Evolutionary conservation across 2,888 invertebrate genomes (phyloP), one percentile per base, ranked within the genome.

Genomic region (Coenonympha arcania): DNA sequence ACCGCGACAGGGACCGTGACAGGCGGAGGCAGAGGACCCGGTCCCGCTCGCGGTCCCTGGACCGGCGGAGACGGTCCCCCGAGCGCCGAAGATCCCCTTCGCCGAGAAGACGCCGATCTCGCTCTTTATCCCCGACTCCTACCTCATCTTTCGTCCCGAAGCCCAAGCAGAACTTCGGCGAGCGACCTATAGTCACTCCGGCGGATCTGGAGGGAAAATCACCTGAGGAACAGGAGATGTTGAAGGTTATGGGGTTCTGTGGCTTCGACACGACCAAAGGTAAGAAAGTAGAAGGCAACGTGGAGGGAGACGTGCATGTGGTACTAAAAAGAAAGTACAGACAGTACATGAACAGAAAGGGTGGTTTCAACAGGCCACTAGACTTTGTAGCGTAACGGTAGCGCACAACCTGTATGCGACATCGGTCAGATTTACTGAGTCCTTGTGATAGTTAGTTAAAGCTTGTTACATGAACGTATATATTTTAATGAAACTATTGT

Each of bases 341-440:
- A 65, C 99, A 99, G 84, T 99, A 99, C 75, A 99, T 99, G 99
- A 99, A 99, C 82, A 90, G 99, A 56, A 96, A 98, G 81, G 99
- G 99, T 57, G 99, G 99, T 48, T 99, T 99, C 83, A 99, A 99
- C 82, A 89, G 99, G 71, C 99, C 99, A 31, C 85, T 99, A 58
- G 99, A 99, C 82, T 97, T 97, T 86, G 96, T 98, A 59, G 96
- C 96, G 59, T 96, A 88, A 68, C 46, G 50, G 64, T 62, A 58
- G 60, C 50, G 51, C 63, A 60, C 60, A 55, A 59, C 55, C 59
- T 57, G 59, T 36, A 28, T 36, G 22, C 15, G 24, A 13, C 4
- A 11, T 8, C 15, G 33, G 34, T 41, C 44, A 48, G 61, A 52
- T 63, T 65, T 66, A 44, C 59, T 64, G 65, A 66, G 65, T 60